Evolutionary conservation across 2,888 invertebrate genomes (phyloP), one percentile per base, ranked within the genome.

Genomic region (Phortica magna): DNA sequence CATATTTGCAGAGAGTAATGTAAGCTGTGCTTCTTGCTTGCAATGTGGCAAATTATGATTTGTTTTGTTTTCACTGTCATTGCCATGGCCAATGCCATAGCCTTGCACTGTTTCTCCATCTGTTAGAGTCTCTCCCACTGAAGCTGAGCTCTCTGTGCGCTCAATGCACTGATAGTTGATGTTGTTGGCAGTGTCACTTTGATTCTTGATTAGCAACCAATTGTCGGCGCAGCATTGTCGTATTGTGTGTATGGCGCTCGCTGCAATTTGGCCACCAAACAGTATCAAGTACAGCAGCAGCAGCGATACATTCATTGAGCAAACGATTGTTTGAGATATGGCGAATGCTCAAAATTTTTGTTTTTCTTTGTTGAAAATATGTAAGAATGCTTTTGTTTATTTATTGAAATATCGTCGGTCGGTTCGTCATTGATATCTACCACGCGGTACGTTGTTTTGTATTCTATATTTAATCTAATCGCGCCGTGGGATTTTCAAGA

Each of bases 41-140:
- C 79, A 48, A 77, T 41, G 75, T 79, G 81, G 14, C 43, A 71
- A 19, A 73, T 43, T 3, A 10, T 73, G 3, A 65, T 65, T 31
- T 65, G 14, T 14, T 31, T 65, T 39, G 22, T 14, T 48, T 2
- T 12, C 9, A 48, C 9, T 12, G 48, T 12, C 48, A 12, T 2
- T 48, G 9, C 1, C 14, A 48, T 48, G 3, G 14, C 48, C 7
- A 9, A 48, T 48, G 48, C 14, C 10, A 48, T 2, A 14, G 48
- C 14, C 48, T 12, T 12, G 48, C 9, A 48, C 48, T 48, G 9
- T 9, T 48, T 2, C 9, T 3, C 48, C 48, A 48, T 48, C 48
- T 48, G 48, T 48, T 48, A 48, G 14, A 9, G 7, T 14, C 7
- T 48, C 10, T 48, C 48, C 14, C 48, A 12, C 48, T 12, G 14